Conservation (phyloP, 2,888 invertebrate genomes). For the Syritta pipiens region DNA sequence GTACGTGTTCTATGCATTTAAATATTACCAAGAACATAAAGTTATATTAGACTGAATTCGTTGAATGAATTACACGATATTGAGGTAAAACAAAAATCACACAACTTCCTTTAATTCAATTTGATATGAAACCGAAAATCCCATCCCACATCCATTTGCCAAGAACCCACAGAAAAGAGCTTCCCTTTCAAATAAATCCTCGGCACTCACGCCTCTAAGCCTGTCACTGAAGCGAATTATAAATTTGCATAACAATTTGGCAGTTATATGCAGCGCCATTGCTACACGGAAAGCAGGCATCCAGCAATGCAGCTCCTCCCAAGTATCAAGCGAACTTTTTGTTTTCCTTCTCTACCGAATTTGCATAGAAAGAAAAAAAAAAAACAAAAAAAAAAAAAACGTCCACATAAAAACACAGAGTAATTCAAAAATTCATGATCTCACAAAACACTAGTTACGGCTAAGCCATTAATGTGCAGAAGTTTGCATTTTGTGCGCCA, state of each 20-base stretch:
- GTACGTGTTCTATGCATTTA: too few species aligned
- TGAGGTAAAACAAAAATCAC: too few species aligned
- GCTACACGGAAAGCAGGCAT: neutral
- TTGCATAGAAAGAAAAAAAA: constrained; percentile 2
- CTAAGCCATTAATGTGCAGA: constrained; percentile 24
- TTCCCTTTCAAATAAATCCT: too few species aligned
- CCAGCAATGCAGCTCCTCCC: neutral
- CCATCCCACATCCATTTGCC: too few species aligned
- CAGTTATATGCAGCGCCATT: neutral
- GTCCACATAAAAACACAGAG: neutral
- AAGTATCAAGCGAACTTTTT: constrained; percentile 6
- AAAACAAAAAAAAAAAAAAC: neutral
- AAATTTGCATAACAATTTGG: constrained; percentile 29
- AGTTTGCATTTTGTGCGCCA: constrained; percentile 23
- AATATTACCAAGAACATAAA: too few species aligned
- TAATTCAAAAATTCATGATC: constrained; percentile 23
- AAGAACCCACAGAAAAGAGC: too few species aligned
- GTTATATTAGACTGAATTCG: too few species aligned
- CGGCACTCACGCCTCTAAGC: too few species aligned
- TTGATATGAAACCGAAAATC: too few species aligned
- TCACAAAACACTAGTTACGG: constrained; percentile 10
- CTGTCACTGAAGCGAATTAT: too few species aligned
- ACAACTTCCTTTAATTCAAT: too few species aligned
- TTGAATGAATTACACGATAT: too few species aligned
- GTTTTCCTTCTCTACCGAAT: neutral